Conservation (phyloP, 2,888 invertebrate genomes). For the Cosmia trapezina region DNA sequence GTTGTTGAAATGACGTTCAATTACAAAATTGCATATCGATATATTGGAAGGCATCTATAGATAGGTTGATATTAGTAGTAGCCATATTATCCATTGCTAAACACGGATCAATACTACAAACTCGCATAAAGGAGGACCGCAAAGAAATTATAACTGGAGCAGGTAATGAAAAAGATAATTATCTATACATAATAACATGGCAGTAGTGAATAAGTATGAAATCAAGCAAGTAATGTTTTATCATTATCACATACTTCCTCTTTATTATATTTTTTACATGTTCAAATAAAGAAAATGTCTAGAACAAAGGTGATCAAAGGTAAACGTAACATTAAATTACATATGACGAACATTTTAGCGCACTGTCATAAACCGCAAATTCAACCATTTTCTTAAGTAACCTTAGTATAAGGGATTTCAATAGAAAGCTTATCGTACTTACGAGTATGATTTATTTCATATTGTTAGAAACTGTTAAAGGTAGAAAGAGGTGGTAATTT, state of each 20-base stretch:
- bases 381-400: neutral
- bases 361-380: neutral
- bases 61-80: neutral
- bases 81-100: neutral
- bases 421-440: slow-evolving; percentile 2
- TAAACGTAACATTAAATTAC: neutral
- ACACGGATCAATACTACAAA: neutral
- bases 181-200: neutral
- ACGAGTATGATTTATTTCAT: slow-evolving; percentile 8
- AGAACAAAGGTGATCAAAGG: neutral
- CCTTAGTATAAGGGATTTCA: neutral
- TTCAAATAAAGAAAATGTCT: neutral
- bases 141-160: neutral
- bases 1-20: neutral
- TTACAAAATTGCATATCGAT: neutral
- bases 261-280: neutral
- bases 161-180: neutral
- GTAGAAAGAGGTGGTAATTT: slow-evolving; percentile 14
- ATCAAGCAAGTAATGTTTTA: neutral
- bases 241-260: neutral
- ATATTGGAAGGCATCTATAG: neutral
- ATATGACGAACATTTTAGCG: neutral
- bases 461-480: slow-evolving; percentile 11
- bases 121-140: neutral
- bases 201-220: neutral